phyloP scores from a whole-genome alignment of 2,888 invertebrate genomes.

The Escarpia spicata region DNA sequence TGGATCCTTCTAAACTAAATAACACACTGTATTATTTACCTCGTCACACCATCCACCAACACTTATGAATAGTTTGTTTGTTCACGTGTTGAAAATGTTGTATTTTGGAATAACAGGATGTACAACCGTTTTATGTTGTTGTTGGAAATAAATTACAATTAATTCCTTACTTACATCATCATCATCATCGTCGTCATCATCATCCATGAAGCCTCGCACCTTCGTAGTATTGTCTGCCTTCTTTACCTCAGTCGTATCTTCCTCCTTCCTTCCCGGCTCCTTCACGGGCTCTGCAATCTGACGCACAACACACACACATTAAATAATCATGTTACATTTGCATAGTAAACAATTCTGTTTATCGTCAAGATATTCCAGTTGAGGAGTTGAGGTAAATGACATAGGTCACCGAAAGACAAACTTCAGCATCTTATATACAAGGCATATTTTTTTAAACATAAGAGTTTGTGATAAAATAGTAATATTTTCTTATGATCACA shows the following conservation, averaged over 20 bases:
- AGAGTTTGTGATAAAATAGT: neutral
- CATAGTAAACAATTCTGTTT: neutral
- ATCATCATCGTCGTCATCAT: slow-evolving; percentile 38
- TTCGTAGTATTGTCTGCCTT: slow-evolving; percentile 27
- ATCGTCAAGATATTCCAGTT: neutral
- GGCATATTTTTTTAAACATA: neutral
- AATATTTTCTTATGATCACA: too few relatives aligned
- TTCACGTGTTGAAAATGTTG: too few relatives aligned
- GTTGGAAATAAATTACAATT: neutral
- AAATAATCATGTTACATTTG: too few relatives aligned
- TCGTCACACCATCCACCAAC: too few relatives aligned
- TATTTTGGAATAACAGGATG: too few relatives aligned
- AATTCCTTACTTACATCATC: neutral
- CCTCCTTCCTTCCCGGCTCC: slow-evolving; percentile 47
- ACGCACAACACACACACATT: too few relatives aligned
- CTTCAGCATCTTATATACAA: neutral
- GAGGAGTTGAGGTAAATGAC: neutral
- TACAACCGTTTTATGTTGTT: too few relatives aligned
- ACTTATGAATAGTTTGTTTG: too few relatives aligned
- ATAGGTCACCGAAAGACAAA: neutral
- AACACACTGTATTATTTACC: too few relatives aligned
- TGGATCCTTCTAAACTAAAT: neutral
- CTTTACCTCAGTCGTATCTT: slow-evolving; percentile 64
- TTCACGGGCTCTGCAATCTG: slow-evolving; percentile 71
- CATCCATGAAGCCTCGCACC: slow-evolving; percentile 34